Evolutionary conservation across 37 sponge, comb jelly and placozoan species (phyloP).

Genomic region (Hormiphora californensis): DNA sequence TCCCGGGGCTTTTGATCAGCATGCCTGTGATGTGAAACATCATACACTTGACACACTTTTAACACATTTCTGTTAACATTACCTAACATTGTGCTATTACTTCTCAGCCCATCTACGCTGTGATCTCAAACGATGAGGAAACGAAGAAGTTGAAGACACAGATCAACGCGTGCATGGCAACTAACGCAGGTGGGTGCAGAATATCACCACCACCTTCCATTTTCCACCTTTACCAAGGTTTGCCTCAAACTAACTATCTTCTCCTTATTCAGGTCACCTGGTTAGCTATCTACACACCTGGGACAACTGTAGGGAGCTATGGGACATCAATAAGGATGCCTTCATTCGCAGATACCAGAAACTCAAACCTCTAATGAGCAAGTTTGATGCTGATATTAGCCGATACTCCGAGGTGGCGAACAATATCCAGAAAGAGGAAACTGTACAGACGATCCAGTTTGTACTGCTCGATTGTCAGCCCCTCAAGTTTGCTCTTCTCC

Average conservation of each 20-base stretch:
- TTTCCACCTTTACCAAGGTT: too few species aligned
- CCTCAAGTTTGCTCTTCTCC: constrained; percentile 77
- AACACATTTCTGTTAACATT: too few species aligned
- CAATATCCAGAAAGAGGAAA: constrained; percentile 88
- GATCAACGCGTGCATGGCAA: constrained; percentile 70
- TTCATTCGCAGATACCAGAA: constrained; percentile 88
- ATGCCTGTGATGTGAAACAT: too few species aligned
- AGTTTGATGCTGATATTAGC: constrained; percentile 76
- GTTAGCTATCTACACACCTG: constrained; percentile 54
- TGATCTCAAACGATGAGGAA: constrained; percentile 85
- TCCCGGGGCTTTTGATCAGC: too few species aligned
- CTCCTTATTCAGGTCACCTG: too few species aligned
- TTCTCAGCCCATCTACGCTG: constrained; percentile 65
- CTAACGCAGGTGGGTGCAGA: too few species aligned
- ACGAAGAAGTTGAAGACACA: constrained; percentile 70
- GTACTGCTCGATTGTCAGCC: constrained; percentile 93
- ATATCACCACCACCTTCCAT: too few species aligned
- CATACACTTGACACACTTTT: too few species aligned
- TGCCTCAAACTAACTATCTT: too few species aligned
- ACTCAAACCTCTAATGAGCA: constrained; percentile 71
- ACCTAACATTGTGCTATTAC: not conserved
- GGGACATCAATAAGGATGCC: constrained; percentile 75
- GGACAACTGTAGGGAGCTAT: constrained; percentile 61
- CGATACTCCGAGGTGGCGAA: constrained; percentile 81
- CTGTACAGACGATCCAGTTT: constrained; percentile 82